A percentile compares a stretch with the other conserved stretches of the same genome.
These are phyloP conservation scores for Brachirus orientalis DNA, from an alignment of 2,113 vertebrate genomes.

Conservation along the genomic window DNA sequence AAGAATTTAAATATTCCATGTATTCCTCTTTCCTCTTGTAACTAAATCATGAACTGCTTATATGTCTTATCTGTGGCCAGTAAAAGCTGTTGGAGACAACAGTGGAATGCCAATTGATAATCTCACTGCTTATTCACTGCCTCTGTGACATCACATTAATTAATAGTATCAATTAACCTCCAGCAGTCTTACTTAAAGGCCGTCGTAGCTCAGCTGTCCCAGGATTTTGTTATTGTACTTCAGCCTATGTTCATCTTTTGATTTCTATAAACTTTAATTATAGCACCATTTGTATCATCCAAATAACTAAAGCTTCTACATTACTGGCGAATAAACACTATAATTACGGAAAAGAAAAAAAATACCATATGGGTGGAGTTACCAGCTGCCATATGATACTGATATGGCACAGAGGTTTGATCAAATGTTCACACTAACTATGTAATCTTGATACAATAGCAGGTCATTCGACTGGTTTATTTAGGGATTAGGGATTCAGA, in stretches of 20 bases:
- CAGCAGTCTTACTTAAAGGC: slow-evolving; percentile 17
- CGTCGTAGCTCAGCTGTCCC: background rate
- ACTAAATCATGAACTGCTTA: background rate
- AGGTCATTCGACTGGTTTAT: slow-evolving; percentile 32
- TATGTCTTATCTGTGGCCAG: slow-evolving; percentile 5
- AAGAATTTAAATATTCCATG: slow-evolving; percentile 19
- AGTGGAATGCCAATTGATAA: slow-evolving; percentile 21
- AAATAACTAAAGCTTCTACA: background rate
- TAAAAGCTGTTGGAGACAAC: slow-evolving; percentile 11
- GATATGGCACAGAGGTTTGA: background rate
- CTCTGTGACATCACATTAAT: slow-evolving; percentile 40
- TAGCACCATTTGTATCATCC: background rate
- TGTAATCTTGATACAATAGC: slow-evolving; percentile 41
- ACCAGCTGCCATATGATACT: slow-evolving; percentile 1
- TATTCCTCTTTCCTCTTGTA: background rate
- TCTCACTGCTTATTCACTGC: slow-evolving; percentile 25
- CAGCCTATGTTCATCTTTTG: background rate
- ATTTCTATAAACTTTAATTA: background rate
- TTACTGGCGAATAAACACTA: no score
- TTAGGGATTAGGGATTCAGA: slow-evolving; percentile 33
- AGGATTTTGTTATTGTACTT: no score
- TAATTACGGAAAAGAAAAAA: no score
- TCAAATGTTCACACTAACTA: slow-evolving; percentile 21
- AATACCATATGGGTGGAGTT: slow-evolving; percentile 2
- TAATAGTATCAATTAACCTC: slow-evolving; percentile 16